Evolutionary conservation across 2,888 invertebrate species (phyloP).

Genomic region (Cecidostiba fungosa): DNA sequence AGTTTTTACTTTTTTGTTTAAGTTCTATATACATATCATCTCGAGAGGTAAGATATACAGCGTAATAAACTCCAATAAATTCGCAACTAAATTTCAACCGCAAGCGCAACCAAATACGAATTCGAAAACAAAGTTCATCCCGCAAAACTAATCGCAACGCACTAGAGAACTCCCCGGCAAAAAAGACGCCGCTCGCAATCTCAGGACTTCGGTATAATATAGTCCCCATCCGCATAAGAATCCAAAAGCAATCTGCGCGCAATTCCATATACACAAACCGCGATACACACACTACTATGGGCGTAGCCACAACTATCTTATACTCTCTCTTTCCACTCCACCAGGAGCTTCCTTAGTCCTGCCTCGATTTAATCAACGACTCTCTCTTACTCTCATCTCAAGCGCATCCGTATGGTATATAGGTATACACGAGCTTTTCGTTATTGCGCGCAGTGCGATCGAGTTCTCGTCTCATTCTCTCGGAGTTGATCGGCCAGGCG

Average conservation of each 20-base stretch:
- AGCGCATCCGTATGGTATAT: background rate
- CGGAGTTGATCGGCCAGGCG: constrained; percentile 41
- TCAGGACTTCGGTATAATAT: background rate
- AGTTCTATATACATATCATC: too few species aligned
- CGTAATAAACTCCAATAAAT: too few species aligned
- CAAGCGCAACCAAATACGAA: background rate
- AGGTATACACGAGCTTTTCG: background rate
- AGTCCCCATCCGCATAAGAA: constrained; percentile 40
- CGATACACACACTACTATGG: background rate
- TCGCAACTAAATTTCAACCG: too few species aligned
- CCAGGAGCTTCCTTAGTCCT: constrained; percentile 21
- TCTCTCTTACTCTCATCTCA: background rate
- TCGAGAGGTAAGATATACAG: too few species aligned
- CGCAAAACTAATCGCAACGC: constrained; percentile 24
- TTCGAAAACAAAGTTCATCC: background rate
- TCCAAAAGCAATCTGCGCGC: constrained; percentile 43
- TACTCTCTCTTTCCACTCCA: background rate
- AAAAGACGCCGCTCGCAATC: constrained; percentile 5
- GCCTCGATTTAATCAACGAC: constrained; percentile 54
- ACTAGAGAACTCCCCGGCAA: background rate
- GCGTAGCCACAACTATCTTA: constrained; percentile 5
- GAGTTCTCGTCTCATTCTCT: constrained; percentile 35
- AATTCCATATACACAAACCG: constrained; percentile 32
- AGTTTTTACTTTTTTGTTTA: too few species aligned
- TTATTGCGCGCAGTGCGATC: constrained; percentile 42